Evolutionary conservation across 1,140 invertebrate species (phyloP), one percentile per base, ranked within the genome.

Genomic region (Aphidius ervi): DNA sequence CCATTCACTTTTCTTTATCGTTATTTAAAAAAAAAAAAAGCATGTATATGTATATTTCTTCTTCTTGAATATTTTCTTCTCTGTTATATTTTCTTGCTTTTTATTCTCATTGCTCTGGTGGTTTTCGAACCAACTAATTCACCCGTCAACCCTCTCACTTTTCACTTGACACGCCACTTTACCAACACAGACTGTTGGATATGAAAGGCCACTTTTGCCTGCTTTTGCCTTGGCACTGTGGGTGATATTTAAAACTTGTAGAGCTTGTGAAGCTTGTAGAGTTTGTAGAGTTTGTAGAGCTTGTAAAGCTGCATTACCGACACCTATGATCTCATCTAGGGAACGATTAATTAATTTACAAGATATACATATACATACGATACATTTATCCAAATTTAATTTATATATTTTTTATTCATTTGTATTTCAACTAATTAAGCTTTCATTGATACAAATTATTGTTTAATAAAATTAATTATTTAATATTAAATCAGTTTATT

Each of bases 311-410:
- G 68, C 67, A 64, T 69, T 71, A 72, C 67, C 73, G 72, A 76
- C 75, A 74, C 74, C 72, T 74, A 71, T 74, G 72, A 78, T 78
- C 75, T 77, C 72, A 74, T 77, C 23, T 78, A 77, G 67, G 68
- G 66, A 64, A 65, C 68, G 72, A 74, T 75, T 79, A 77, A 76
- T 75, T 78, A 74, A 74, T 77, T 77, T 20, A 74, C 73, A 79
- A 77, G 71, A 77, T 74, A 74, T 70, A 69, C 70, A 59, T 64
- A 37, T 42, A 56, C 57, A 58, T 59, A 60, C 50, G 53, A 56
- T 61, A 23, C 23, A 31, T 31, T 31, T 31, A 31, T 31, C 2
- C 1, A 31, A 16, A 16, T 16, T 16, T 16, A 16, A 16, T 16
- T 16, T 16, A 16, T 16, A 16, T 16, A 16, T 16, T n/a, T n/a